phyloP scores from a whole-genome alignment of 1,140 invertebrate genomes.

The Drosophila eugracilis region DNA sequence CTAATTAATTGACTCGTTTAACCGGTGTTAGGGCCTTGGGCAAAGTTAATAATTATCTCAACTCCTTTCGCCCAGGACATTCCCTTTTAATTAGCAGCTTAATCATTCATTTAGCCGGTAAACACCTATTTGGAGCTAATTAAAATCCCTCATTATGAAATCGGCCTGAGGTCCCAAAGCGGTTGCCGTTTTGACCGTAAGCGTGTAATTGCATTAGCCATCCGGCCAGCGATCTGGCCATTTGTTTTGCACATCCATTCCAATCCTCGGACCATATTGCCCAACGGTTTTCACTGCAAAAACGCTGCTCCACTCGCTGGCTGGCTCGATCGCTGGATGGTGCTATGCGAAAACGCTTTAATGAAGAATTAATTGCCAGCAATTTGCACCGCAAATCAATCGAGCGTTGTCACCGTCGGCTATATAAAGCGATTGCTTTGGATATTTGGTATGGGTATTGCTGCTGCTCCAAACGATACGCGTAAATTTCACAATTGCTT shows the following conservation, averaged over 20 bases:
- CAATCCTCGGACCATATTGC: conserved; percentile 39
- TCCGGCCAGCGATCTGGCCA: conserved; percentile 49
- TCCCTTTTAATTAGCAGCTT: conserved; percentile 2
- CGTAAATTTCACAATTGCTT: conserved; percentile 81
- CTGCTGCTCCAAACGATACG: conserved; percentile 55
- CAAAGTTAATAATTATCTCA: background rate
- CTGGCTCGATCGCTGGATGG: conserved; percentile 38
- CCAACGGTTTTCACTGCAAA: conserved; percentile 70
- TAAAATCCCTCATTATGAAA: conserved; percentile 82
- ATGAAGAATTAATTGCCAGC: conserved; percentile 83
- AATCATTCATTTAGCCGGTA: conserved; percentile 41
- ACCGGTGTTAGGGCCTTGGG: conserved; percentile 27
- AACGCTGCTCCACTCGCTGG: conserved; percentile 6
- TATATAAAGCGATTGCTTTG: conserved; percentile 55
- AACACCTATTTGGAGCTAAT: conserved; percentile 74
- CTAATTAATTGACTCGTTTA: conserved; percentile 75
- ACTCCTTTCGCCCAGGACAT: conserved; percentile 24
- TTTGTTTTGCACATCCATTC: conserved; percentile 13
- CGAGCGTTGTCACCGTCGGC: conserved; percentile 73
- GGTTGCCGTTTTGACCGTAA: conserved; percentile 72
- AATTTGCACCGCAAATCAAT: conserved; percentile 83
- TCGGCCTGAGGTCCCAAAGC: conserved; percentile 57
- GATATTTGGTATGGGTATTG: conserved; percentile 50
- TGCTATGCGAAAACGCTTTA: conserved; percentile 83
- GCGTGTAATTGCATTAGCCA: conserved; percentile 82